Base-by-base conservation (phyloP, 2,888 invertebrate species). In the Ennomos quercinarius region DNA sequence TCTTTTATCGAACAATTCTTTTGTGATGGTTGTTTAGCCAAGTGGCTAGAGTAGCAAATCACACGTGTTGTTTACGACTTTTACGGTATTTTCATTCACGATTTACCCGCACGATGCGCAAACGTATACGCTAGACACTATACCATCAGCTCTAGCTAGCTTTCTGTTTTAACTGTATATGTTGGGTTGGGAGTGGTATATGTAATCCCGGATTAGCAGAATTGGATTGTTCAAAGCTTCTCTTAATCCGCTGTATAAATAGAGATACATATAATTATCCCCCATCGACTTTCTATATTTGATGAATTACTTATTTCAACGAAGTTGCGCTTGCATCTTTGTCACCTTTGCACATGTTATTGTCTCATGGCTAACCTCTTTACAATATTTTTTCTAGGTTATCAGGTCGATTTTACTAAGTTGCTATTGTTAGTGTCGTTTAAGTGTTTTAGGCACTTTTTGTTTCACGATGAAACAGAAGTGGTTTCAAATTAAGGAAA, bases 181-280 rank as follows among this genome's bases (percentile, higher is more conserved):
- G 38, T 10, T 10, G 43, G 62, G 56, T 66, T 64, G 66, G 63
- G 60, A 55, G 48, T 56, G 63, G 57, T 66, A 60, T 52, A 50
- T 47, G 37, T 54, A 55, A 55, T 59, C 35, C 47, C 17, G 43
- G 58, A 55, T 52, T 58, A 42, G 48, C 47, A 43, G 43, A 39
- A 48, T 54, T 45, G 54, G 47, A 49, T 60, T 57, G 50, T 38
- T 27, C 40, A 50, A 56, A 58, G 56, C 34, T 51, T 41, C 35
- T 8, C 13, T 42, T 44, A 12, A 36, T 49, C 54, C 35, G 12
- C 52, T 52, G 45, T 57, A 46, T 57, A 63, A 63, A 61, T 61
- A 58, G 27, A 27, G 27, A 6, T 27, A 27, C 27, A 27, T 27
- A 27, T 1, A n/a, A n/a, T n/a, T n/a, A 27, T 27, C 51, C 35